phyloP scores from a whole-genome alignment of 2,113 vertebrate species.

The Microcebus jonahi region DNA sequence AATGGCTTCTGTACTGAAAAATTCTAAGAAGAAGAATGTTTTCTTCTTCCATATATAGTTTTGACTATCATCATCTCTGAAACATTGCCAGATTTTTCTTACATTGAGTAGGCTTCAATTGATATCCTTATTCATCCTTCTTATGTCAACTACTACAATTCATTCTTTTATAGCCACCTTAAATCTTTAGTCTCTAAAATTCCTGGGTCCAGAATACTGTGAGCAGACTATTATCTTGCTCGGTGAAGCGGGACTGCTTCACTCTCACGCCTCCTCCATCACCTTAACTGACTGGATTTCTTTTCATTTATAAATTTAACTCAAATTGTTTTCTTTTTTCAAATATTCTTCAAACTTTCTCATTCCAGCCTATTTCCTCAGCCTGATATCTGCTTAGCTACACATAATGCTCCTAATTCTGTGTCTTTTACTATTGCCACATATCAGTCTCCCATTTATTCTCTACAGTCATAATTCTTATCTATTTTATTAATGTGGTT shows the following conservation, averaged over 20 bases:
- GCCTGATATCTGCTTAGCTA: neutral
- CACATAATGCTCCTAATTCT: neutral
- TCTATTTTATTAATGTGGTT: neutral
- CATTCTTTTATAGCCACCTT: conserved; percentile 69
- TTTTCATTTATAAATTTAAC: conserved; percentile 63
- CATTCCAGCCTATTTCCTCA: neutral
- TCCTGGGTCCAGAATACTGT: conserved; percentile 16
- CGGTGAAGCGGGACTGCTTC: conserved; percentile 7
- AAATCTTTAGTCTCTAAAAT: conserved; percentile 71
- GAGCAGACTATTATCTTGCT: conserved; percentile 66
- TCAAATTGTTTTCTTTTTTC: conserved; percentile 46
- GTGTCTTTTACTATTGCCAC: neutral
- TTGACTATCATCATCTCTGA: conserved; percentile 59
- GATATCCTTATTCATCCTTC: conserved; percentile 71
- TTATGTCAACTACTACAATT: conserved; percentile 72
- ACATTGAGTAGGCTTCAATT: conserved; percentile 47
- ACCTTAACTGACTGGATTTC: conserved; percentile 37
- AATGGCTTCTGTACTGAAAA: neutral
- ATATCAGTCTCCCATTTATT: neutral
- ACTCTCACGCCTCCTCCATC: conserved; percentile 42
- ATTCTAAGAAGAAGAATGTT: conserved; percentile 26
- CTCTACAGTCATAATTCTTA: neutral
- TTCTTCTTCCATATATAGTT: conserved; percentile 29
- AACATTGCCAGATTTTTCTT: conserved; percentile 65
- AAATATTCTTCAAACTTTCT: conserved; percentile 59